phyloP scores from a whole-genome alignment of 2,797 vertebrate genomes.

The Octomys mimax region DNA sequence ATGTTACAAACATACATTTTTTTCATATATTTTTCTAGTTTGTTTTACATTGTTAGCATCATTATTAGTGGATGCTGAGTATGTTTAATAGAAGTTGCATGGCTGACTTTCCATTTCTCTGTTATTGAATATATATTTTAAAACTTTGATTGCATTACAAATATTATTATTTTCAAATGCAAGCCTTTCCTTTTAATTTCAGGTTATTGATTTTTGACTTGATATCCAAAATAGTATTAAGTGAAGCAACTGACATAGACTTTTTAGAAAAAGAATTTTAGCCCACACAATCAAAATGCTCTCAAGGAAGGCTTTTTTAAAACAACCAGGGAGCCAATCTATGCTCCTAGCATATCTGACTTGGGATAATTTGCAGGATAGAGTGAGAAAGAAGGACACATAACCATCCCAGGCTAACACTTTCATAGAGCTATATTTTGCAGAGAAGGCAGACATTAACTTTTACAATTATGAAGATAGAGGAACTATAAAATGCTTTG shows the following conservation, averaged over 20 bases:
- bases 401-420: not conserved
- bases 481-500: not conserved
- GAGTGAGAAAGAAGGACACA: not conserved
- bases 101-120: not conserved
- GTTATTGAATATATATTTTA: not conserved
- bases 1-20: not conserved
- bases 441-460: not conserved
- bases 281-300: not conserved
- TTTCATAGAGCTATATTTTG: not conserved
- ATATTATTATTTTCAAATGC: not conserved
- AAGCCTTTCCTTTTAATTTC: not conserved
- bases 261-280: not conserved
- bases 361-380: not conserved
- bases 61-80: not conserved
- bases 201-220: not conserved
- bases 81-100: not conserved
- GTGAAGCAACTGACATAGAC: not conserved
- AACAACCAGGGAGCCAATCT: not conserved
- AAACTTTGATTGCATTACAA: not conserved
- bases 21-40: not conserved
- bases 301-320: not conserved
- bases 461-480: not conserved
- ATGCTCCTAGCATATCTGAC: not conserved
- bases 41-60: not conserved
- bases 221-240: not conserved